phyloP scores from a whole-genome alignment of 2,797 vertebrate species.

The Lateolabrax maculatus region DNA sequence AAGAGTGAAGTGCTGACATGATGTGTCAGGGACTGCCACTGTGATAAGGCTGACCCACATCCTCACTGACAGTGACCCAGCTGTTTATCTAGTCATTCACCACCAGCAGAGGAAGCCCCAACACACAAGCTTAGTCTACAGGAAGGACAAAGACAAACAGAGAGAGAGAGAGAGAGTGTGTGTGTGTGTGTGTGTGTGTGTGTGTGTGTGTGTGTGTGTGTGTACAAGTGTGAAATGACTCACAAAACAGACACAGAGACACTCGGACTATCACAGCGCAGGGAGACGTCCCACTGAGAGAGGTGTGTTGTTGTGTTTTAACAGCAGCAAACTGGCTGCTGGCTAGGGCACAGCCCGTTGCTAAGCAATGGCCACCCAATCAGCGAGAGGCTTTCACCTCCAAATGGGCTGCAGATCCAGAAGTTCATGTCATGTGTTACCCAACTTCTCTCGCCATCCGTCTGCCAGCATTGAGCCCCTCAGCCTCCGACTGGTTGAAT shows the following conservation, averaged over 20 bases:
- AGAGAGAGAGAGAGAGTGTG: background rate
- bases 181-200: constrained; percentile 3
- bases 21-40: constrained; percentile 1
- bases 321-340: constrained; percentile 41
- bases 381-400: constrained; percentile 37
- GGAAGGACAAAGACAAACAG: constrained; percentile 63
- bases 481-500: constrained; percentile 39
- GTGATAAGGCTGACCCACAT: constrained; percentile 22
- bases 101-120: constrained; percentile 63
- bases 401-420: constrained; percentile 62
- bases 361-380: constrained; percentile 53
- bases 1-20: constrained; percentile 29
- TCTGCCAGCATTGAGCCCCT: constrained; percentile 33
- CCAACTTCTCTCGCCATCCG: constrained; percentile 39
- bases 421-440: constrained; percentile 41
- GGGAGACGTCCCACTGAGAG: constrained; percentile 24
- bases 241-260: constrained; percentile 22
- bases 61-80: constrained; percentile 31
- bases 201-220: constrained; percentile 5
- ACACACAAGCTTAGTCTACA: constrained; percentile 40
- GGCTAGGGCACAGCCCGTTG: constrained; percentile 36
- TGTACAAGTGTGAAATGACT: background rate
- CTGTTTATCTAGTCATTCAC: constrained; percentile 64
- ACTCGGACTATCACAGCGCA: background rate
- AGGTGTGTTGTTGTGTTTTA: constrained; percentile 34